These are phyloP conservation scores for Papilio polyxenes DNA, from an alignment of 1,140 invertebrate genomes.

Conservation along the genomic window DNA sequence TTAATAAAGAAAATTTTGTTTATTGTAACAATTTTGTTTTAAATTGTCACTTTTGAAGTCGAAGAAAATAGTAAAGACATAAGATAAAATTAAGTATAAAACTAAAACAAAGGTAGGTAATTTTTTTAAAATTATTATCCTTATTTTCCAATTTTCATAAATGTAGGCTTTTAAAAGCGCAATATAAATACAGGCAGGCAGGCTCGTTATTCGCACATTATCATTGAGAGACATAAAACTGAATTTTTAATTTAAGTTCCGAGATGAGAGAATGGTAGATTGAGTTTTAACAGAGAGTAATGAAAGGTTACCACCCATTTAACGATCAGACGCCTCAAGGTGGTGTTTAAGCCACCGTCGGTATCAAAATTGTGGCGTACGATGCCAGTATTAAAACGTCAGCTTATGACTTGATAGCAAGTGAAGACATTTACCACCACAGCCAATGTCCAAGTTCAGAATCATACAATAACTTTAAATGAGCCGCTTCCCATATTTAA, in stretches of 20 bases:
- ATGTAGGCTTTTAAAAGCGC: constrained; percentile 19
- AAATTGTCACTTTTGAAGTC: not conserved
- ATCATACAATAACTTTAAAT: not conserved
- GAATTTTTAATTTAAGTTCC: constrained; percentile 39
- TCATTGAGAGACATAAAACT: constrained; percentile 38
- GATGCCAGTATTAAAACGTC: constrained; percentile 32
- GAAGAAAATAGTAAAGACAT: not conserved
- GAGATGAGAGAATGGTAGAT: constrained; percentile 43
- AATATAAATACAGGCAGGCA: not conserved
- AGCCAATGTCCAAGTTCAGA: not conserved
- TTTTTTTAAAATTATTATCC: not conserved
- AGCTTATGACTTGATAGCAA: constrained; percentile 30
- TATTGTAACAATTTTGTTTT: not conserved
- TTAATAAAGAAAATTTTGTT: not conserved
- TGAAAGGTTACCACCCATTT: constrained; percentile 43
- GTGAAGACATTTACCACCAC: constrained; percentile 34
- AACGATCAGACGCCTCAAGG: constrained; percentile 44
- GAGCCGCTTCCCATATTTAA: not conserved
- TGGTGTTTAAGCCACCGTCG: constrained; percentile 43
- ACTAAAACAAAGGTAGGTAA: not conserved
- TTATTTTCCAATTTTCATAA: not conserved
- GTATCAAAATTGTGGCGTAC: constrained; percentile 34
- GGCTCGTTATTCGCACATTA: constrained; percentile 30
- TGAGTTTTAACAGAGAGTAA: constrained; percentile 42
- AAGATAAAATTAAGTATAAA: not conserved